These are phyloP conservation scores for Gryllus longicercus DNA, from an alignment of 2,888 invertebrate genomes.

Conservation along the genomic window DNA sequence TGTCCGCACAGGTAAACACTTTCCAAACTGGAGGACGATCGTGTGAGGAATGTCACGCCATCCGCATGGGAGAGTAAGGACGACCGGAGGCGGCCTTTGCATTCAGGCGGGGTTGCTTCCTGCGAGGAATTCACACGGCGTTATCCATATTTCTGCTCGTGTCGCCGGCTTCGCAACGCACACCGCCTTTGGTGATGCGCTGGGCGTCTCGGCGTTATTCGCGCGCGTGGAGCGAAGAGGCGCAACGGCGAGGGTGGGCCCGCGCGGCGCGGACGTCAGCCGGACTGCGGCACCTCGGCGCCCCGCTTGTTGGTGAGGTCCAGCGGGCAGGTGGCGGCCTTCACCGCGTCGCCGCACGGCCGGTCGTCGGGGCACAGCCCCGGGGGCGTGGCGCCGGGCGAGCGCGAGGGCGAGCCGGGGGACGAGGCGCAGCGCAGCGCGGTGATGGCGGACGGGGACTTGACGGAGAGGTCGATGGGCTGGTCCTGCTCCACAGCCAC, in stretches of 20 bases:
- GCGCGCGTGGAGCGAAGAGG: background rate
- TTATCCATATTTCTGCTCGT: no score
- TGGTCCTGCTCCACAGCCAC: constrained; percentile 55
- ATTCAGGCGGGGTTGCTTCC: no score
- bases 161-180: no score
- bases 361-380: background rate
- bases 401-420: background rate
- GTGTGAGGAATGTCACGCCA: no score
- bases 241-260: no score
- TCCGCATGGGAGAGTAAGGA: no score
- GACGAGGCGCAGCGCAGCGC: background rate
- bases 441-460: constrained; percentile 50
- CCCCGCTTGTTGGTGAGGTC: constrained; percentile 35
- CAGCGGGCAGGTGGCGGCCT: constrained; percentile 27
- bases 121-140: no score
- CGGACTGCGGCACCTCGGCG: constrained; percentile 32
- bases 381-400: background rate
- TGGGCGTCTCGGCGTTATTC: no score
- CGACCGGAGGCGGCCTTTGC: no score
- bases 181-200: no score
- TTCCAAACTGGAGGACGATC: no score
- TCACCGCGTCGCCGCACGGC: background rate
- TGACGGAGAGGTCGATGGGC: constrained; percentile 57
- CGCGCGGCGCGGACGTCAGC: background rate
- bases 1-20: no score